Evolutionary conservation across 2,888 invertebrate species (phyloP), one percentile per base, ranked within the genome.

Genomic region (Galeruca laticollis): DNA sequence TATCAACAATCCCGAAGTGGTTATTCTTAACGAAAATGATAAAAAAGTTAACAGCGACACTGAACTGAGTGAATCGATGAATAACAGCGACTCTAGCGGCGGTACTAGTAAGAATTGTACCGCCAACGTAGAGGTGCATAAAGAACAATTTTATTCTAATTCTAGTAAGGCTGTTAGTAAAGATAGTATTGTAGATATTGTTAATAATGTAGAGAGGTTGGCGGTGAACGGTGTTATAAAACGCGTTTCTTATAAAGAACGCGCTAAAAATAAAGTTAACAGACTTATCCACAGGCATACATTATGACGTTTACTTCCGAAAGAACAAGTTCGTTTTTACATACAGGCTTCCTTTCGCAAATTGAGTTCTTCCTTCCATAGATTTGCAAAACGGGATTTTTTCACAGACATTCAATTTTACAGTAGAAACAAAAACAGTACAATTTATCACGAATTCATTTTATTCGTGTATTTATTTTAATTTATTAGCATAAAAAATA

Each of bases 271-370:
- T 51, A 83, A 83, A 76, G 82, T 82, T 66, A 84, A 81, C 78
- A 82, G 83, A 81, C 80, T 84, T 72, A 82, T 85, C 66, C 85
- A 86, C 77, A 83, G 86, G 77, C 86, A 85, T 79, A 85, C 85
- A 71, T 86, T 86, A 86, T 86, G 86, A 86, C 85, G 76, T 73
- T 73, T 63, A 69, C 74, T 79, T 68, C 70, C 57, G 15, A 21
- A 65, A 60, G 74, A 68, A 60, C 52, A 57, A 35, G n/a, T 66
- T 61, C 13, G 31, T 51, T 37, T 49, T n/a, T 31, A 15, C 47
- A 31, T 57, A 8, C 31, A 49, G 15, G 63, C 69, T 69, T 69
- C 60, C 64, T 18, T 40, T 60, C 9, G 51, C 47, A 18, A 33
- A n/a, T 47, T 57, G 8, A 20, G 26, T 52, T 62, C 35, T 62